Evolutionary conservation across 2,113 vertebrate species (phyloP), one percentile per base, ranked within the genome.

Genomic region (Daphoenositta chrysoptera): DNA sequence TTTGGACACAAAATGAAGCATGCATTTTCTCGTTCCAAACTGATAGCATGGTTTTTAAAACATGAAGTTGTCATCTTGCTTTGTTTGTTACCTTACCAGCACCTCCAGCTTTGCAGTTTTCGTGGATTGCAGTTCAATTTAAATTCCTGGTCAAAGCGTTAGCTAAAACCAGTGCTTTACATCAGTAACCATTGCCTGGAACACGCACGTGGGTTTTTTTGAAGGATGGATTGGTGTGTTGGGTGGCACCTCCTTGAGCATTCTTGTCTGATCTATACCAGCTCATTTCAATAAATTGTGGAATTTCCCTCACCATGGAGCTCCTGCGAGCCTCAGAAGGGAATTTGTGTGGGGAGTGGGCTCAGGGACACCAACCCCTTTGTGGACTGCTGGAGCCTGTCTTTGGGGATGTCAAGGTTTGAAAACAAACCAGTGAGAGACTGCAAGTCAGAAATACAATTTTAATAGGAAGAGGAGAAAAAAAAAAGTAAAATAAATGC

Each of bases 131-230:
- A 51, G 30, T 82, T 92, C 42, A 79, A 5, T 60, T 89, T 75
- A 42, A 91, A 68, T 63, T 94, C 71, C 26, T 61, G 81, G 42
- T 42, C 33, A 26, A 69, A 72, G 11, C 30, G 39, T 40, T 57
- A 42, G 63, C 35, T 73, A 63, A 90, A 83, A 50, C 0, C 8
- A 35, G 15, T 83, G 12, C 40, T 94, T 51, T n/a, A 11, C 17
- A n/a, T 47, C 30, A 39, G 28, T 68, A 56, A 18, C 53, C 60
- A 27, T 16, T 30, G 64, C 35, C 56, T 81, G 72, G 58, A 33
- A n/a, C 24, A 13, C 0, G 0, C 11, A 9, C 0, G 5, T 35
- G 28, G 26, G 18, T 47, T 30, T 17, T 80, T 60, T 26, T 68
- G 44, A 58, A 71, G 51, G 71, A 23, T 69, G 70, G 53, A 18